phyloP scores from a whole-genome alignment of 1,140 invertebrate genomes.

The Formica exsecta region DNA sequence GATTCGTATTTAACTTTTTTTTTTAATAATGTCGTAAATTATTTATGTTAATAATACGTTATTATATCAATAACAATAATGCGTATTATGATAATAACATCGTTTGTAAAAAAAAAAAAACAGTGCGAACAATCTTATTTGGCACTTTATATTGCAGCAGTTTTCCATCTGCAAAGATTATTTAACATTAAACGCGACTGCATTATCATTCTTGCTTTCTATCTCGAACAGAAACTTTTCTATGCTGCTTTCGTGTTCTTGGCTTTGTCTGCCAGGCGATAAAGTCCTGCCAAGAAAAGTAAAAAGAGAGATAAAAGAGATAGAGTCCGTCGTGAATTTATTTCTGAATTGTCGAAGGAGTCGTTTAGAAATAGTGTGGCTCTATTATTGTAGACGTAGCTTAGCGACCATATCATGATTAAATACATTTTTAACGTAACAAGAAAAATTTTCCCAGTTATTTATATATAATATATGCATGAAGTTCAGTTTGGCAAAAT shows the following conservation, averaged over 20 bases:
- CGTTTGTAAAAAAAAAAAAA: neutral
- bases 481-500: too few relatives aligned
- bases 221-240: conserved; percentile 35
- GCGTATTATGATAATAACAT: too few relatives aligned
- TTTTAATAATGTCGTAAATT: neutral
- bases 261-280: conserved; percentile 51
- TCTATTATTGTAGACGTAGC: conserved; percentile 28
- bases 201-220: conserved; percentile 4
- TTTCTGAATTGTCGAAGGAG: conserved; percentile 50
- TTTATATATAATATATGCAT: neutral
- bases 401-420: neutral
- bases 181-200: conserved; percentile 6
- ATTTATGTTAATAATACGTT: neutral
- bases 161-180: conserved; percentile 18
- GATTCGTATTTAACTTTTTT: neutral
- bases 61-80: too few relatives aligned
- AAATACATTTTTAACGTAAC: conserved; percentile 2
- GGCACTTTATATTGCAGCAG: conserved; percentile 4
- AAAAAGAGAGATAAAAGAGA: too few relatives aligned
- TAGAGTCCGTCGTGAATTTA: conserved; percentile 45
- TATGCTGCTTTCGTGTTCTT: conserved; percentile 47
- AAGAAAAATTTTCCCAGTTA: conserved; percentile 1
- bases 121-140: neutral
- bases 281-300: conserved; percentile 44
- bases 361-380: conserved; percentile 7